phyloP scores from a whole-genome alignment of 1,140 invertebrate species.

The Brachionus rubens region DNA sequence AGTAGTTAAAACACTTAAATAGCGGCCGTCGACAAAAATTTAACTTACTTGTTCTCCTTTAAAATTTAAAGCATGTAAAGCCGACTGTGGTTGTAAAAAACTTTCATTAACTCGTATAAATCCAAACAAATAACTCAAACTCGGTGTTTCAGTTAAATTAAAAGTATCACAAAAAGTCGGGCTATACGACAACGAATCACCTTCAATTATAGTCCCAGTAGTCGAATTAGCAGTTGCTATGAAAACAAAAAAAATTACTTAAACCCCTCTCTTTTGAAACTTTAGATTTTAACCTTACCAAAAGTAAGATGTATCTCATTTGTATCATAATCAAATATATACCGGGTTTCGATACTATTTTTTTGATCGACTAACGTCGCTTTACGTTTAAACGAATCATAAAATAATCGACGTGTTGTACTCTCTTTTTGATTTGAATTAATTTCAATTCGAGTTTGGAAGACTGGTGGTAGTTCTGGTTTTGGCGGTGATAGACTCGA shows the following conservation, averaged over 20 bases:
- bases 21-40: too few species aligned
- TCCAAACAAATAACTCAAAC: not conserved
- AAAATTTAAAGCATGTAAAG: slow-evolving; percentile 19
- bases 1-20: too few species aligned
- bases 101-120: not conserved
- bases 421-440: not conserved
- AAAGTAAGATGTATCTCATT: slow-evolving; percentile 31
- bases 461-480: slow-evolving; percentile 20
- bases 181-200: not conserved
- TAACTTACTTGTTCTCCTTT: slow-evolving; percentile 1
- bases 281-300: not conserved
- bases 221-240: slow-evolving; percentile 7
- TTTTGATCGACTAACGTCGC: not conserved
- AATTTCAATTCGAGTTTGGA: slow-evolving; percentile 26
- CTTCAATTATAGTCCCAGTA: slow-evolving; percentile 12
- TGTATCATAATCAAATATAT: slow-evolving; percentile 38
- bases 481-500: not conserved
- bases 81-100: not conserved
- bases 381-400: not conserved
- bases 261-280: not conserved
- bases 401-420: not conserved
- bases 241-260: not conserved
- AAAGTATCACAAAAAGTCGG: slow-evolving; percentile 10
- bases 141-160: not conserved
- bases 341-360: not conserved